These are phyloP conservation scores for Odontothrips loti DNA, from an alignment of 2,888 invertebrate genomes.

Conservation along the genomic window DNA sequence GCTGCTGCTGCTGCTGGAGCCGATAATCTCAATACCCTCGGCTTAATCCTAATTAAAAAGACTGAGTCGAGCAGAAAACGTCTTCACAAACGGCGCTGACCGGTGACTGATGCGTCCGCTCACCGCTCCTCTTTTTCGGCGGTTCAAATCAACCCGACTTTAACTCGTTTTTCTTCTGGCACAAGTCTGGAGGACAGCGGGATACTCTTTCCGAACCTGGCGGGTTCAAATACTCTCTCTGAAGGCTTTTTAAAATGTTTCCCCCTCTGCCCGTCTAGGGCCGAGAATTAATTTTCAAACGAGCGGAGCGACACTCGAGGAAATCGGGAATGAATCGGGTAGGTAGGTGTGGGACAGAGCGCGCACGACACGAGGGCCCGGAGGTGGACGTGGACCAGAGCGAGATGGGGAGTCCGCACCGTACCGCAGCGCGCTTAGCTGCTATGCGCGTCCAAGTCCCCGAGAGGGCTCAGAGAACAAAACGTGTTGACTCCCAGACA, in stretches of 20 bases:
- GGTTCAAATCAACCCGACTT: neutral
- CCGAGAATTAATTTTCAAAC: neutral
- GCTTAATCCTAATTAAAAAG: conserved; percentile 14
- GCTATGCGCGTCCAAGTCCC: neutral
- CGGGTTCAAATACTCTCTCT: too few relatives aligned
- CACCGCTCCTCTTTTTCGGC: neutral
- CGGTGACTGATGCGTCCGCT: conserved; percentile 12
- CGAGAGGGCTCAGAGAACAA: neutral
- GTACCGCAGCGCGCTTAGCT: too few relatives aligned
- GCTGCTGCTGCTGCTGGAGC: neutral
- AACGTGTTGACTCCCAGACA: conserved; percentile 26
- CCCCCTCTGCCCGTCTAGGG: too few relatives aligned
- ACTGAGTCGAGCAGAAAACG: neutral
- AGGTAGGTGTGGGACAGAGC: neutral
- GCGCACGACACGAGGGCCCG: neutral
- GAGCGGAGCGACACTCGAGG: neutral
- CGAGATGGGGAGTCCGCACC: too few relatives aligned
- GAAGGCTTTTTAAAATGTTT: too few relatives aligned
- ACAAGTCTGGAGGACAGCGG: too few relatives aligned
- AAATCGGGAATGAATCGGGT: too few relatives aligned
- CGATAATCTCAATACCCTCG: neutral
- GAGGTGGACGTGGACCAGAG: too few relatives aligned
- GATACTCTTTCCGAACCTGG: too few relatives aligned
- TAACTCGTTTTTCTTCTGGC: too few relatives aligned
- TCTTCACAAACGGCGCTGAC: neutral